A percentile compares a stretch with the other conserved stretches of the same genome.
Evolutionary conservation across 2,113 vertebrate genomes (phyloP).

Genomic region (Patagioenas fasciata): DNA sequence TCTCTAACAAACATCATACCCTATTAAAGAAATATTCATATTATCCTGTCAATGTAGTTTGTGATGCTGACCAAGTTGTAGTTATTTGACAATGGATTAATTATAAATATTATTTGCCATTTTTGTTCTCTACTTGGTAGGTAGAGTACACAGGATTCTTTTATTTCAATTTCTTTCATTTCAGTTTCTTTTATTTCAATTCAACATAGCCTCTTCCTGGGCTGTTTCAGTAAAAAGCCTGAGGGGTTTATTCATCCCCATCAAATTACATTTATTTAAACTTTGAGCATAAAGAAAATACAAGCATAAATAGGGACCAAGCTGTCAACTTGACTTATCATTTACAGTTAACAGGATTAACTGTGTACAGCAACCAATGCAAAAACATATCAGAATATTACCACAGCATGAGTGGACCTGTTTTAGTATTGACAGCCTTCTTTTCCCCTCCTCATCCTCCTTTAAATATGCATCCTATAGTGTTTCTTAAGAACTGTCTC

Average conservation of each 20-base stretch:
- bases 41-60: background rate
- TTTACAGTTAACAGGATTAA: constrained; percentile 36
- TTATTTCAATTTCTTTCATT: constrained; percentile 35
- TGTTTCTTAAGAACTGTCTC: background rate
- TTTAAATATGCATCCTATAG: background rate
- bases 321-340: constrained; percentile 61
- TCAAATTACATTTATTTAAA: constrained; percentile 71
- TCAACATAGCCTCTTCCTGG: constrained; percentile 34
- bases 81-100: background rate
- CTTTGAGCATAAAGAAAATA: constrained; percentile 53
- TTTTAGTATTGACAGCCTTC: background rate
- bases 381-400: constrained; percentile 7
- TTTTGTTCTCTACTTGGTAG: background rate
- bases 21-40: background rate
- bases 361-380: background rate
- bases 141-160: background rate
- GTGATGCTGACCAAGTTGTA: background rate
- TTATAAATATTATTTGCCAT: background rate
- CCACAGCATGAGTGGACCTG: background rate
- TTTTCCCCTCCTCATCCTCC: background rate
- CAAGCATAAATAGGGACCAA: constrained; percentile 55
- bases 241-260: constrained; percentile 51
- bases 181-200: constrained; percentile 30
- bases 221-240: constrained; percentile 15
- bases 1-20: background rate